phyloP scores from a whole-genome alignment of 2,113 vertebrate species.

The Sclerurus mexicanus region DNA sequence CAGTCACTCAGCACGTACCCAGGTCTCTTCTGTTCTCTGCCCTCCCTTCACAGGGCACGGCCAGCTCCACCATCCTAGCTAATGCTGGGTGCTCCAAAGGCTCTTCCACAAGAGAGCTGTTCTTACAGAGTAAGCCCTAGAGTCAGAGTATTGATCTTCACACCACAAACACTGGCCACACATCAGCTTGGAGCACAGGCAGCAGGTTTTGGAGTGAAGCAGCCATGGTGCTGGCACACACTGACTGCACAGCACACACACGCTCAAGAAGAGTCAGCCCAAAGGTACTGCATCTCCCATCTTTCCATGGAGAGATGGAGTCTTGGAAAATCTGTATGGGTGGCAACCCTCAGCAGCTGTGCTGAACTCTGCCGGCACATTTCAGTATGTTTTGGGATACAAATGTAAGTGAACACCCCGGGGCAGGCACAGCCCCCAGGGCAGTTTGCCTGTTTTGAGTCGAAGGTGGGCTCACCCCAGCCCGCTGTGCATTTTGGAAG shows the following conservation, averaged over 20 bases:
- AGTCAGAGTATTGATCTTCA: background rate
- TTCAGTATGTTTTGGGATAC: background rate
- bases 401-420: fast-evolving
- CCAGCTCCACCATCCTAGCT: background rate
- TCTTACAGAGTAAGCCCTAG: fast-evolving
- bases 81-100: background rate
- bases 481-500: fast-evolving
- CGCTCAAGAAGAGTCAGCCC: background rate
- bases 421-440: background rate
- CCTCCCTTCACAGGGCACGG: background rate
- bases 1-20: fast-evolving
- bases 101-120: background rate
- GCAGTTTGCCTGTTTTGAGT: background rate
- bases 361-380: background rate
- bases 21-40: background rate
- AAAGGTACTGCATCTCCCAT: background rate
- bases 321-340: background rate
- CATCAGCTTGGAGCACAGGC: background rate
- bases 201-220: background rate
- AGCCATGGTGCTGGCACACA: background rate
- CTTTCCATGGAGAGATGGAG: background rate
- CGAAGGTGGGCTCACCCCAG: background rate
- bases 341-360: background rate
- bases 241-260: fast-evolving
- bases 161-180: background rate